Evolutionary conservation across 2,888 invertebrate genomes (phyloP), one percentile per base, ranked within the genome.

Genomic region (Chironomus riparius): DNA sequence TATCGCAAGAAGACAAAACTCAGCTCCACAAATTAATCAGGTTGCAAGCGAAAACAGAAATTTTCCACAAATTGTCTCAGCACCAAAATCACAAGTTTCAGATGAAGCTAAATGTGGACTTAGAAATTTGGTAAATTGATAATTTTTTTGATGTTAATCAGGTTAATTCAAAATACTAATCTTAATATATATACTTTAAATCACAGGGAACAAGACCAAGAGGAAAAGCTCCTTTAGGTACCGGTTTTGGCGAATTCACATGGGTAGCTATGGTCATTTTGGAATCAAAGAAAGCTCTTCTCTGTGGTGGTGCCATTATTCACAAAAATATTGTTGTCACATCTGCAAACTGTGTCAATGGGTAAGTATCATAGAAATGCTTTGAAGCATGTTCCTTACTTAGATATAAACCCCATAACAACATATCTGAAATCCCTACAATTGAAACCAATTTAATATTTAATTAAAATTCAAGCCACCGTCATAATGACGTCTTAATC

Each of bases 251-350:
- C 0, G 93, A 93, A 84, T 92, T 93, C 80, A 92, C 94, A 77
- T 94, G 94, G 94, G 74, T 75, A 1, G 93, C 92, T 0, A 92
- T 94, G 91, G 86, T 94, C 0, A 83, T 93, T 15, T 87, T 90
- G 21, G 90, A 90, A 80, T 87, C 89, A 0, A 90, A 91, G 81
- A 88, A 88, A 80, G 88, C 90, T 72, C 86, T 93, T 2, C 86
- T 93, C 0, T 94, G 94, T 79, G 92, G 93, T 18, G 94, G 92
- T 77, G 92, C 90, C 38, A 91, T 94, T 79, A 89, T 94, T 78
- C 87, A 90, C 18, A 88, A 88, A 24, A 89, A 91, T 79, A 89
- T 91, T 1, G 89, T 94, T 0, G 80, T 92, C 47, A 94, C 93
- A 0, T 87, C 92, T 0, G 94, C 93, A n/a, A 88, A 90, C 80